A percentile compares a stretch with the other conserved stretches of the same genome.
These are phyloP conservation scores for Sebastes dallii DNA, from an alignment of 2,797 vertebrate genomes.

Conservation along the genomic window DNA sequence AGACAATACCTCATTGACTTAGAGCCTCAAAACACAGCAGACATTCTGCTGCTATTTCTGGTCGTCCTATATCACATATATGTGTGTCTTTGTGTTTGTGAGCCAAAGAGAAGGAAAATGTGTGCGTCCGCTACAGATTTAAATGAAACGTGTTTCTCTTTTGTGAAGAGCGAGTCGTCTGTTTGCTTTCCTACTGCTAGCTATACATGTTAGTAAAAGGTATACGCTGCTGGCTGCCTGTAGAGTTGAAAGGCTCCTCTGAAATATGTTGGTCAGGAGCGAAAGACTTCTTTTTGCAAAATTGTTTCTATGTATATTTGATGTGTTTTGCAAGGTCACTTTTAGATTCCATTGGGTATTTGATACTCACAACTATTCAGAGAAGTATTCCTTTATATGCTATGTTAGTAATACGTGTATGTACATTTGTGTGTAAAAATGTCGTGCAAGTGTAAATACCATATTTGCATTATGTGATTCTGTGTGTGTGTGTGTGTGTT, in stretches of 20 bases:
- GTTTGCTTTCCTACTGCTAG: background rate
- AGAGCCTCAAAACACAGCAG: background rate
- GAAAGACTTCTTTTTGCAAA: background rate
- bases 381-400: background rate
- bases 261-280: background rate
- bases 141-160: background rate
- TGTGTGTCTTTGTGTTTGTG: background rate
- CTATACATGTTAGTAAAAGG: background rate
- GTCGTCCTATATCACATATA: background rate
- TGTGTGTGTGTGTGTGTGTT: background rate
- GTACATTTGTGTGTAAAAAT: background rate
- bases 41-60: background rate
- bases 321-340: background rate
- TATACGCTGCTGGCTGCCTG: background rate
- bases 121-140: background rate
- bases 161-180: background rate
- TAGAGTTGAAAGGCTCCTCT: background rate
- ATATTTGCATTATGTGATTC: background rate
- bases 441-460: background rate
- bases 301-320: background rate
- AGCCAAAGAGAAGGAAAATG: background rate
- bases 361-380: background rate
- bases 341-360: background rate
- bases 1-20: background rate
- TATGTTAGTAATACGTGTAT: background rate